phyloP scores from a whole-genome alignment of 2,113 vertebrate genomes.

The Embiotoca jacksoni region DNA sequence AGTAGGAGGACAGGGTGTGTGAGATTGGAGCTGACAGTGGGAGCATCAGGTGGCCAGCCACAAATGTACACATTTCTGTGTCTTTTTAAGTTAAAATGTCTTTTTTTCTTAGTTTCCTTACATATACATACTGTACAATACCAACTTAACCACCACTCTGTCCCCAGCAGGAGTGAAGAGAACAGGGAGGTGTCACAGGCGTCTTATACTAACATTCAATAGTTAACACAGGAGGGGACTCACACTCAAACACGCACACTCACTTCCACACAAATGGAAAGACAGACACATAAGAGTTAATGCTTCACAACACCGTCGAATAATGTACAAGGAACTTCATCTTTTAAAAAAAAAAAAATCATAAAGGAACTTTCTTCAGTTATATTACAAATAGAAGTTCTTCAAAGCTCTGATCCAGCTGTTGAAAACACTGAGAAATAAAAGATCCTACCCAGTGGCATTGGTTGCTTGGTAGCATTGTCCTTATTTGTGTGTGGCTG shows the following conservation, averaged over 20 bases:
- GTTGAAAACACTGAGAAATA: conserved; percentile 61
- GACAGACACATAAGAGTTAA: conserved; percentile 74
- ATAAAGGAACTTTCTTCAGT: conserved; percentile 59
- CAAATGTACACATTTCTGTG: conserved; percentile 84
- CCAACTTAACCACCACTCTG: conserved; percentile 81
- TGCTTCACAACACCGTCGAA: conserved; percentile 80
- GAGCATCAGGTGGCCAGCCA: conserved; percentile 90
- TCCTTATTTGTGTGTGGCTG: conserved; percentile 40
- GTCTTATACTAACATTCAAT: conserved; percentile 84
- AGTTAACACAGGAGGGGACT: conserved; percentile 61
- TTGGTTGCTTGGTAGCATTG: conserved; percentile 32
- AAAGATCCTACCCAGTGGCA: conserved; percentile 50
- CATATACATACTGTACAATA: conserved; percentile 88
- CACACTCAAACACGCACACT: conserved; percentile 35
- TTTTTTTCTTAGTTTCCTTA: conserved; percentile 79
- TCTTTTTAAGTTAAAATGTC: conserved; percentile 86
- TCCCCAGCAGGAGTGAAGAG: conserved; percentile 71
- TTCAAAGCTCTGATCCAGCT: conserved; percentile 45
- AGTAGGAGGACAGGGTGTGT: conserved; percentile 32
- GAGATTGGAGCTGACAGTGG: conserved; percentile 58
- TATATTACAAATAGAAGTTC: conserved; percentile 76
- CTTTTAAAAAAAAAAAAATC: conserved; percentile 52
- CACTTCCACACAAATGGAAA: conserved; percentile 33
- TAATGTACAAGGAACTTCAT: conserved; percentile 77
- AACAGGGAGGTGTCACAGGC: conserved; percentile 44